Evolutionary conservation across 2,113 vertebrate genomes (phyloP).

Genomic region (Melanerpes formicivorus): DNA sequence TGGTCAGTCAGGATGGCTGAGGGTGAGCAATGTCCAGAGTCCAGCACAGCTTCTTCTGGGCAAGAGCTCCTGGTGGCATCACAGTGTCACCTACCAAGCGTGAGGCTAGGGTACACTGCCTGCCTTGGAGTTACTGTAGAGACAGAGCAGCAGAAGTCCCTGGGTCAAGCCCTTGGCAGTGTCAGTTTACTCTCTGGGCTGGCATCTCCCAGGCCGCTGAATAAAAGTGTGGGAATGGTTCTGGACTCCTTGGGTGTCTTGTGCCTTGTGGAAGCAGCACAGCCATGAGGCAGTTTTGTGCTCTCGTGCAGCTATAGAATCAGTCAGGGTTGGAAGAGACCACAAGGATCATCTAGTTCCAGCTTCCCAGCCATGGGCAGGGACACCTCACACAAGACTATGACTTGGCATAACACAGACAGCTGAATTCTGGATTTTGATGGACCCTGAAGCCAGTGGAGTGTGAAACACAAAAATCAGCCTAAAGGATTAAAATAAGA

Average conservation of each 20-base stretch:
- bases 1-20: neutral
- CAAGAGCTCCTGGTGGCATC: neutral
- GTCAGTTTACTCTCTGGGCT: neutral
- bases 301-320: neutral
- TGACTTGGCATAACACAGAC: conserved; percentile 1
- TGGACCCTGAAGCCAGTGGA: neutral
- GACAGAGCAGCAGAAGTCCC: neutral
- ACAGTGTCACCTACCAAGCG: neutral
- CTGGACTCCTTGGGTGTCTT: neutral
- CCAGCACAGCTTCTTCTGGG: neutral
- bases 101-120: neutral
- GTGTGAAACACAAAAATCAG: neutral
- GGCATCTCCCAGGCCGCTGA: neutral
- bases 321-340: too few relatives aligned
- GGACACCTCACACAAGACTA: too few relatives aligned
- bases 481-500: neutral
- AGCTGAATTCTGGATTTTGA: neutral
- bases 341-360: too few relatives aligned
- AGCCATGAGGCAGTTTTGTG: neutral
- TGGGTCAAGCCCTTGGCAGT: neutral
- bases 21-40: neutral
- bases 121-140: neutral
- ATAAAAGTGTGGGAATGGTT: neutral
- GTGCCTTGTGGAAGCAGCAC: neutral
- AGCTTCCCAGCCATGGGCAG: too few relatives aligned